A percentile compares a stretch with the other conserved stretches of the same genome.
phyloP scores from a whole-genome alignment of 1,140 invertebrate species.

The Drosophila melanica region DNA sequence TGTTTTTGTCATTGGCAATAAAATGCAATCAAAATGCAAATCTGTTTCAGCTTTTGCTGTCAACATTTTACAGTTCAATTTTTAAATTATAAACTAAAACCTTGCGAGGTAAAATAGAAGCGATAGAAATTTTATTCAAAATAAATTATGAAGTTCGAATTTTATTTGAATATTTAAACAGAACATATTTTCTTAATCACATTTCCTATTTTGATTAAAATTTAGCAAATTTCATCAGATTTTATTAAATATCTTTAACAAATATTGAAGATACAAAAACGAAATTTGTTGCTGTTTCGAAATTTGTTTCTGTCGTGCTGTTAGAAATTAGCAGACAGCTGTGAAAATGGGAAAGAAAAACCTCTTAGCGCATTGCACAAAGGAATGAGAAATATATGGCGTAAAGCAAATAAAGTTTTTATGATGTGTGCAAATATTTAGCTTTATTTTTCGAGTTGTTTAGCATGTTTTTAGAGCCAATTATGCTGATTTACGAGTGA shows the following conservation, averaged over 20 bases:
- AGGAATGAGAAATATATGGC: neutral
- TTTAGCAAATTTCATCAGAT: too few relatives aligned
- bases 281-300: conserved; percentile 20
- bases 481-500: conserved; percentile 47
- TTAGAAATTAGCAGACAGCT: conserved; percentile 46
- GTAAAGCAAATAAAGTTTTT: neutral
- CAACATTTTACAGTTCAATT: conserved; percentile 9
- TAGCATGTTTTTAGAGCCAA: conserved; percentile 47
- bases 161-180: too few relatives aligned
- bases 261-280: neutral
- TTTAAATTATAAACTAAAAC: too few relatives aligned
- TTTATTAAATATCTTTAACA: too few relatives aligned
- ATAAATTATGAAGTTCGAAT: too few relatives aligned
- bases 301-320: conserved; percentile 37
- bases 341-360: conserved; percentile 25
- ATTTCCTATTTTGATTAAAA: too few relatives aligned
- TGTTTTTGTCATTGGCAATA: conserved; percentile 15
- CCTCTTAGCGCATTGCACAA: conserved; percentile 24
- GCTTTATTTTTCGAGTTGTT: conserved; percentile 24
- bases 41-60: conserved; percentile 29
- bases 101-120: too few relatives aligned
- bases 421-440: conserved; percentile 40
- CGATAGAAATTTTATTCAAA: too few relatives aligned
- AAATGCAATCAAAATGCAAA: conserved; percentile 54
- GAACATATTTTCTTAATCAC: too few relatives aligned